Base-by-base conservation (phyloP, 2,888 invertebrate genomes). In the Lymantria monacha region DNA sequence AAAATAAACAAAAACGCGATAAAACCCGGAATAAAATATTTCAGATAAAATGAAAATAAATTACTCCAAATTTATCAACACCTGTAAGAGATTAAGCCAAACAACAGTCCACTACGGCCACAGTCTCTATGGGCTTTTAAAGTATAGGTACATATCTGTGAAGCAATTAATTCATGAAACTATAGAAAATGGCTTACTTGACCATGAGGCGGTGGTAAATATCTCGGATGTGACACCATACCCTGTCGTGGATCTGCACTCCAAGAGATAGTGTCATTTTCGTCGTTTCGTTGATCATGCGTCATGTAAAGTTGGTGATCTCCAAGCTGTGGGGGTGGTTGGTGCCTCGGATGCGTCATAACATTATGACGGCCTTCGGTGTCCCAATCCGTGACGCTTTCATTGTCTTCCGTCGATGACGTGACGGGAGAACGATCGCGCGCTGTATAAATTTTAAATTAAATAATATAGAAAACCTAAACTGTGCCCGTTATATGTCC, bases 401-500 rank as follows among this genome's bases (percentile, higher is more conserved):
- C 93, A 74, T 93, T 93, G 58, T 95, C 95, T 69, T 95, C 95
- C 44, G 86, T 83, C 49, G 94, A 94, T 30, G 94, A 94, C 42
- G 93, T 93, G 14, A 95, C 95, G 71, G 93, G 93, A 72, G 94
- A 94, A 51, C 94, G 92, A 69, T 94, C 94, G 56, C 94, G 93
- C 65, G 93, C 95, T 94, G 79, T 11, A 30, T 38, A 7, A 8
- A 30, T n/a, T n/a, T n/a, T n/a, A n/a, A n/a, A 10, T 9, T 7
- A 9, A 9, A n/a, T n/a, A n/a, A n/a, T n/a, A n/a, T n/a, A n/a
- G n/a, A n/a, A n/a, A n/a, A n/a, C n/a, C n/a, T n/a, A n/a, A n/a
- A n/a, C n/a, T n/a, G n/a, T n/a, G n/a, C n/a, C n/a, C n/a, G n/a
- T n/a, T n/a, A n/a, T n/a, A n/a, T n/a, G n/a, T n/a, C n/a, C n/a